Conservation (phyloP, 1,140 invertebrate species). For the Contarinia nasturtii region DNA sequence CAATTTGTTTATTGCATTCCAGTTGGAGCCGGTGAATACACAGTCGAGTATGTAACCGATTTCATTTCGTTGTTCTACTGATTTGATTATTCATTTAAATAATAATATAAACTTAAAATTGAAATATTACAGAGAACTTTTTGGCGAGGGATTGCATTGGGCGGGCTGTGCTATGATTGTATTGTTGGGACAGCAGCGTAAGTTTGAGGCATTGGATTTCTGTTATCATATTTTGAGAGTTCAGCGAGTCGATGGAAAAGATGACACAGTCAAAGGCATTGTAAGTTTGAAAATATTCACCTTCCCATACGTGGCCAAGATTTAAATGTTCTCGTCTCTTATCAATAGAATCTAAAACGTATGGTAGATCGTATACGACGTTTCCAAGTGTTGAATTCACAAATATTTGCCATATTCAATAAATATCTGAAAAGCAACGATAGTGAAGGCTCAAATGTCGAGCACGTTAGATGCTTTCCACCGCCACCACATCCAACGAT, state of each 20-base stretch:
- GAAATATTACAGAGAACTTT: slow-evolving; percentile 79
- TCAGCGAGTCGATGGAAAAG: slow-evolving; percentile 91
- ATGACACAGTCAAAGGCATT: slow-evolving; percentile 89
- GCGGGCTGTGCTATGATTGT: slow-evolving; percentile 97
- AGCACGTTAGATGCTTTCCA: slow-evolving; percentile 93
- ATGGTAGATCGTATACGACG: slow-evolving; percentile 95
- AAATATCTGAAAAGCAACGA: slow-evolving; percentile 83
- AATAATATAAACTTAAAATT: too few species aligned
- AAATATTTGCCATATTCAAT: slow-evolving; percentile 94
- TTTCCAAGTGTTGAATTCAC: slow-evolving; percentile 96
- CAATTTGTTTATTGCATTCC: slow-evolving; percentile 98
- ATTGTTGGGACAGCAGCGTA: slow-evolving; percentile 84
- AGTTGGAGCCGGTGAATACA: slow-evolving; percentile 91
- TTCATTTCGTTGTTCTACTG: not conserved
- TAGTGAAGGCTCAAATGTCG: slow-evolving; percentile 69
- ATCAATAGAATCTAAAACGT: slow-evolving; percentile 69
- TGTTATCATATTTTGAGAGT: slow-evolving; percentile 96
- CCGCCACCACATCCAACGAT: slow-evolving; percentile 68
- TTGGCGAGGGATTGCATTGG: slow-evolving; percentile 98
- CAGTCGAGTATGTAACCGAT: slow-evolving; percentile 68
- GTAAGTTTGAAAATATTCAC: slow-evolving; percentile 39
- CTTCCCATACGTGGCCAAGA: not conserved
- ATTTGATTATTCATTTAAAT: slow-evolving; percentile 5
- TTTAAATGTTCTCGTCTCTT: slow-evolving; percentile 4
- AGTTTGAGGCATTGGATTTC: slow-evolving; percentile 97